These are phyloP conservation scores for Machimus rusticus DNA, from an alignment of 2,888 invertebrate species.

Conservation along the genomic window DNA sequence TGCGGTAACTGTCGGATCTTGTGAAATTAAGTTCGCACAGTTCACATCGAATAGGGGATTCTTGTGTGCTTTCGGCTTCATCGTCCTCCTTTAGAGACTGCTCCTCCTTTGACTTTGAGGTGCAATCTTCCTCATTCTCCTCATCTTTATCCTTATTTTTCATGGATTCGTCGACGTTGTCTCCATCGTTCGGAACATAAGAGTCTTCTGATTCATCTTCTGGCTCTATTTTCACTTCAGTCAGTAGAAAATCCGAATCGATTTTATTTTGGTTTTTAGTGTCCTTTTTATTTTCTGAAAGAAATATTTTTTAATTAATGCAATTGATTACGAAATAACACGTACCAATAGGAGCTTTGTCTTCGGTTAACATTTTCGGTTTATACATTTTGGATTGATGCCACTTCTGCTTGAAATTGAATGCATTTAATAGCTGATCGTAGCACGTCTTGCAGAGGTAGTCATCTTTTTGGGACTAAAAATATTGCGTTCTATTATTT, in stretches of 20 bases:
- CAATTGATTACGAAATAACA: neutral
- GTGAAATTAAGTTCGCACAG: conserved; percentile 41
- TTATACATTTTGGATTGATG: conserved; percentile 43
- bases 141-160: neutral
- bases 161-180: neutral
- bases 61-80: conserved; percentile 16
- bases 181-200: neutral
- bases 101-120: neutral
- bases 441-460: conserved; percentile 45
- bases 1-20: conserved; percentile 38
- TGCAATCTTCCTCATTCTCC: neutral
- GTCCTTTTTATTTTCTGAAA: neutral
- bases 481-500: neutral
- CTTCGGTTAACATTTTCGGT: neutral
- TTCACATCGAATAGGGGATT: conserved; percentile 25
- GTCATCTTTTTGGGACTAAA: conserved; percentile 44
- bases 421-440: conserved; percentile 46
- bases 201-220: neutral
- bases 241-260: neutral
- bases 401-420: conserved; percentile 46
- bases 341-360: neutral
- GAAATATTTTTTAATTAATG: neutral
- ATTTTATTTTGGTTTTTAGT: neutral
- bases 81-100: neutral
- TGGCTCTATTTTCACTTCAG: neutral